Conservation (phyloP, 2,888 invertebrate species). For the Agonopterix subpropinquella region DNA sequence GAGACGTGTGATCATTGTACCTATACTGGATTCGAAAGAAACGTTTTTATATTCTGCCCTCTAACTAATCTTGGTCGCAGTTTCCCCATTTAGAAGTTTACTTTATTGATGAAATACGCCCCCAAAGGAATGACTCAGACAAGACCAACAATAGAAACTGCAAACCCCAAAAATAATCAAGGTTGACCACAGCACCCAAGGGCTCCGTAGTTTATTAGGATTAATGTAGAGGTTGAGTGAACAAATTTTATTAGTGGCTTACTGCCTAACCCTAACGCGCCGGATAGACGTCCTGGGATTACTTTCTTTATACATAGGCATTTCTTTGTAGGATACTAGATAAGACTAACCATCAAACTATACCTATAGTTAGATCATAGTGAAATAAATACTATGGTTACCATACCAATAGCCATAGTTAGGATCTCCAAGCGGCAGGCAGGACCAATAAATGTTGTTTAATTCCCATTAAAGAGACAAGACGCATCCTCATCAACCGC, state of each 20-base stretch:
- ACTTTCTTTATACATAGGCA: too few species aligned
- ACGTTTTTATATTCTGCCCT: too few species aligned
- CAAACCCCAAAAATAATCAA: slow-evolving; percentile 35
- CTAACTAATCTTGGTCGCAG: too few species aligned
- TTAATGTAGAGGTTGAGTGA: slow-evolving; percentile 43
- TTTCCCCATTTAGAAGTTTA: not conserved
- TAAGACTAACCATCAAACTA: too few species aligned
- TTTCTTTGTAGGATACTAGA: too few species aligned
- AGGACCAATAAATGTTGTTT: not conserved
- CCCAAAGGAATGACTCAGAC: slow-evolving; percentile 10
- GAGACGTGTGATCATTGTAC: slow-evolving; percentile 1
- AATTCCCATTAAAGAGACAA: slow-evolving; percentile 25
- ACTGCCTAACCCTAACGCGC: slow-evolving; percentile 2
- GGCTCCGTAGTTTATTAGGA: slow-evolving; percentile 37
- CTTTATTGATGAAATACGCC: too few species aligned
- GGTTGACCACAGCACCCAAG: slow-evolving; percentile 30
- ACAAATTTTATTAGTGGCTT: slow-evolving; percentile 41
- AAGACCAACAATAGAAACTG: slow-evolving; percentile 28
- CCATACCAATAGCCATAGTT: too few species aligned
- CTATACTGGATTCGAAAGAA: too few species aligned
- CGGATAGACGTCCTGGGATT: too few species aligned
- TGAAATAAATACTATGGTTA: too few species aligned
- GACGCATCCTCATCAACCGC: slow-evolving; percentile 35
- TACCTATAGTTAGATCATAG: too few species aligned
- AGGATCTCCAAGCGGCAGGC: too few species aligned